Conservation (phyloP, 2,888 invertebrate genomes). For the Dolichopus griseipennis region DNA sequence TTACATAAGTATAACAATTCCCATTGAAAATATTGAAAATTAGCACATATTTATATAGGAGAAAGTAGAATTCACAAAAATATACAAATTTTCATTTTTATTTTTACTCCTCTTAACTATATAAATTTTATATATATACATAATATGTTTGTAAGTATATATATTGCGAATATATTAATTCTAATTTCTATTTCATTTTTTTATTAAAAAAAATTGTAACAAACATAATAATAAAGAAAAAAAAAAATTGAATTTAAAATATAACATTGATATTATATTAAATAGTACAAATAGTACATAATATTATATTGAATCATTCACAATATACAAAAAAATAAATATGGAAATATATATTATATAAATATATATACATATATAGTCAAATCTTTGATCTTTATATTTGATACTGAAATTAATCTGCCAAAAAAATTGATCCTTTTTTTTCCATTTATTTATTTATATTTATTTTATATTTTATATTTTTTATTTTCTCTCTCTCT, state of each 20-base stretch:
- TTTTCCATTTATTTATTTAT: background rate
- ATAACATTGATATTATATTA: background rate
- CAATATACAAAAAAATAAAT: background rate
- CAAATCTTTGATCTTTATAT: background rate
- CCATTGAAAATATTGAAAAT: too few relatives aligned
- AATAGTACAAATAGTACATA: background rate
- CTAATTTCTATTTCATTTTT: too few relatives aligned
- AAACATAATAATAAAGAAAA: too few relatives aligned
- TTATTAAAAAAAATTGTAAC: too few relatives aligned
- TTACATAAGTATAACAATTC: too few relatives aligned
- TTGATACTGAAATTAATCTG: slow-evolving; percentile 6
- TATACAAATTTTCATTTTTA: too few relatives aligned
- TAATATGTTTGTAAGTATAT: too few relatives aligned
- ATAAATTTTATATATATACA: too few relatives aligned
- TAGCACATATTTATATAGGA: too few relatives aligned
- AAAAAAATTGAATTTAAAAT: background rate
- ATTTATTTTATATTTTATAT: background rate
- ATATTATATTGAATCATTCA: background rate
- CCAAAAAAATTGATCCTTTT: background rate
- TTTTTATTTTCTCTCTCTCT: background rate
- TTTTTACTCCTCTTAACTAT: too few relatives aligned
- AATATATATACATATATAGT: background rate
- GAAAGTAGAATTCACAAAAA: too few relatives aligned
- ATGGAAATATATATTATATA: background rate
- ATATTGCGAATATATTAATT: too few relatives aligned